Percentiles rank a stretch among this genome's conserved stretches.
Evolutionary conservation across 2,888 invertebrate genomes (phyloP).

Genomic region (Caradrina kadenii): DNA sequence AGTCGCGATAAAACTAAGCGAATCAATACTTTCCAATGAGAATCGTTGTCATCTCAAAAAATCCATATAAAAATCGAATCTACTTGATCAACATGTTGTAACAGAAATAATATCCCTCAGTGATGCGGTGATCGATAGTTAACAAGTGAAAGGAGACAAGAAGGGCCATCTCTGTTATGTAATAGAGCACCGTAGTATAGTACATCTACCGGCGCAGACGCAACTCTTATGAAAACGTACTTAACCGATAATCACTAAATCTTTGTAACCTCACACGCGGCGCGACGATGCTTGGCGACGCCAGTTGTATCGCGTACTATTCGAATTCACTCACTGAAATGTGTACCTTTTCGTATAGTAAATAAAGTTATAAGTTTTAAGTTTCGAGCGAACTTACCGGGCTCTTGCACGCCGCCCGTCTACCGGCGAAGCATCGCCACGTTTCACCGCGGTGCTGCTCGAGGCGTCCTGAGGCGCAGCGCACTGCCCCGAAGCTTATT

Average conservation of each 20-base stretch:
- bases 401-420: too few relatives aligned
- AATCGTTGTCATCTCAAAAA: neutral
- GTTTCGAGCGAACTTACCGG: too few relatives aligned
- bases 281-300: too few relatives aligned
- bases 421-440: too few relatives aligned
- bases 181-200: constrained; percentile 40
- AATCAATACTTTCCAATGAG: neutral
- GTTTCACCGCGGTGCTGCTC: too few relatives aligned
- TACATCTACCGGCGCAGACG: constrained; percentile 11
- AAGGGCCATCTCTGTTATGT: constrained; percentile 48
- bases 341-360: too few relatives aligned
- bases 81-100: neutral
- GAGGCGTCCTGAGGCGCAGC: too few relatives aligned
- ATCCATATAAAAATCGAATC: neutral
- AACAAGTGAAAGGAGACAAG: constrained; percentile 52
- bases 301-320: too few relatives aligned
- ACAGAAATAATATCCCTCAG: constrained; percentile 5
- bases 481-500: too few relatives aligned
- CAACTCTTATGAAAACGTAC: constrained; percentile 22
- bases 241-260: constrained; percentile 20
- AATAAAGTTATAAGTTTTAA: too few relatives aligned
- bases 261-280: neutral
- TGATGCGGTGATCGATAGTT: constrained; percentile 2
- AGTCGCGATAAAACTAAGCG: neutral
- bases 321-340: too few relatives aligned